Conservation (phyloP, 2,888 invertebrate genomes). For the Tipula lateralis region DNA sequence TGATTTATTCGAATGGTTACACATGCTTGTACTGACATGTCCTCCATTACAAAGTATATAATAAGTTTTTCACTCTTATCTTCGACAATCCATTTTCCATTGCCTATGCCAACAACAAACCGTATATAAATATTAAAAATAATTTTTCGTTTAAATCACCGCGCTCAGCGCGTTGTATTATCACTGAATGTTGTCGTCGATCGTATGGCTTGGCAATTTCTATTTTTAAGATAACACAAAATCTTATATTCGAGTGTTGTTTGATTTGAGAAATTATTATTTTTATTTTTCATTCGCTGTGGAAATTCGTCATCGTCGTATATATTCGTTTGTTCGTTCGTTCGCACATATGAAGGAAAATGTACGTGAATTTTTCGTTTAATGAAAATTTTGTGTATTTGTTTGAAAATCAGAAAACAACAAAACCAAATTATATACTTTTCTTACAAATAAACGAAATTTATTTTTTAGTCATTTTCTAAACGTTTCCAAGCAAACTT, state of each 20-base stretch:
- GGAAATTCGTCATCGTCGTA: not conserved
- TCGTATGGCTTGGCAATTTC: not conserved
- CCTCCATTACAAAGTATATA: not conserved
- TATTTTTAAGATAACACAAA: not conserved
- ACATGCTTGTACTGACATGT: not conserved
- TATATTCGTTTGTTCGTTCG: not conserved
- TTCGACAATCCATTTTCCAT: not conserved
- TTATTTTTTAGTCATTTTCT: not conserved
- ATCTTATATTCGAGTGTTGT: not conserved
- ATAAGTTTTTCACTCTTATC: not conserved
- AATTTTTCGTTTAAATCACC: not conserved
- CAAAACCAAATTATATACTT: not conserved
- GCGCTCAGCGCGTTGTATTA: not conserved
- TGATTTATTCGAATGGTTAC: not conserved
- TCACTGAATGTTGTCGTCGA: not conserved
- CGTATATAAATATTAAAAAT: not conserved
- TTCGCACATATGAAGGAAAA: not conserved
- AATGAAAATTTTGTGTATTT: not conserved
- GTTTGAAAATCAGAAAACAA: not conserved
- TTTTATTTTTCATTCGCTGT: not conserved
- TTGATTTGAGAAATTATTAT: not conserved
- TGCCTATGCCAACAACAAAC: not conserved
- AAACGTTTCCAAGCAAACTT: not conserved
- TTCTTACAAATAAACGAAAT: not conserved
- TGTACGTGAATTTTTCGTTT: not conserved